These are phyloP conservation scores for Tetragonisca angustula DNA, from an alignment of 2,888 invertebrate genomes.

Conservation along the genomic window DNA sequence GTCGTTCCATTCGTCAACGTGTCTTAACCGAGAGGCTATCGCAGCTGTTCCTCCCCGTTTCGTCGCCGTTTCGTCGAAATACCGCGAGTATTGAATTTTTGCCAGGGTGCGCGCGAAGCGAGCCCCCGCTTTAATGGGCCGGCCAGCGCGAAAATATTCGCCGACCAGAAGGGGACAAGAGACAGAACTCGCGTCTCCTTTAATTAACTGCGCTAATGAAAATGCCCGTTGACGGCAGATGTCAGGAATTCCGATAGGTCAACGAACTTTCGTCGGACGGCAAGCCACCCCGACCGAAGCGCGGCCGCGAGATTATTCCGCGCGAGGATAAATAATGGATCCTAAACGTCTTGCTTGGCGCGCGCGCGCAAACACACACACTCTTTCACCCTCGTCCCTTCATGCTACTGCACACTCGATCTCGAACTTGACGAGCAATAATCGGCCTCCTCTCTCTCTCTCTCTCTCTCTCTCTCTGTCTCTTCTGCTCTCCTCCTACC, in stretches of 20 bases:
- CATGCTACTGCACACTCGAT: constrained; percentile 14
- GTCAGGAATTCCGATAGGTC: constrained; percentile 26
- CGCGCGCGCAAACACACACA: too few species aligned
- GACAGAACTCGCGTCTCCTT: constrained; percentile 6
- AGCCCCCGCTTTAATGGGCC: constrained; percentile 10
- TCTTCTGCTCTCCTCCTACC: not conserved
- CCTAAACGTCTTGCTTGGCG: constrained; percentile 3
- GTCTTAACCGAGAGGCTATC: not conserved
- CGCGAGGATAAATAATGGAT: constrained; percentile 19
- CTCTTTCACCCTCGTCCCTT: too few species aligned
- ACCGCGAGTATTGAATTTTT: constrained; percentile 5
- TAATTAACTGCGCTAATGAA: constrained; percentile 34
- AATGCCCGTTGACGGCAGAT: constrained; percentile 25
- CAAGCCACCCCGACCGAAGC: not conserved
- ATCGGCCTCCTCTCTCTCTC: constrained; percentile 14
- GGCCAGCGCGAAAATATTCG: constrained; percentile 18
- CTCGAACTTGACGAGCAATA: constrained; percentile 41
- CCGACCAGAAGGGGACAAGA: not conserved
- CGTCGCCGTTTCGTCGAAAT: not conserved
- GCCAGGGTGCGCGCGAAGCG: not conserved
- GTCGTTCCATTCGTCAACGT: not conserved
- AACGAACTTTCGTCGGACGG: constrained; percentile 1
- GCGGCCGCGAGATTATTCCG: constrained; percentile 14
- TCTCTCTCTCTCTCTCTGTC: too few species aligned
- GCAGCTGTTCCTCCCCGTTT: not conserved